Evolutionary conservation across 2,113 vertebrate species (phyloP).

Genomic region (Otocyon megalotis): DNA sequence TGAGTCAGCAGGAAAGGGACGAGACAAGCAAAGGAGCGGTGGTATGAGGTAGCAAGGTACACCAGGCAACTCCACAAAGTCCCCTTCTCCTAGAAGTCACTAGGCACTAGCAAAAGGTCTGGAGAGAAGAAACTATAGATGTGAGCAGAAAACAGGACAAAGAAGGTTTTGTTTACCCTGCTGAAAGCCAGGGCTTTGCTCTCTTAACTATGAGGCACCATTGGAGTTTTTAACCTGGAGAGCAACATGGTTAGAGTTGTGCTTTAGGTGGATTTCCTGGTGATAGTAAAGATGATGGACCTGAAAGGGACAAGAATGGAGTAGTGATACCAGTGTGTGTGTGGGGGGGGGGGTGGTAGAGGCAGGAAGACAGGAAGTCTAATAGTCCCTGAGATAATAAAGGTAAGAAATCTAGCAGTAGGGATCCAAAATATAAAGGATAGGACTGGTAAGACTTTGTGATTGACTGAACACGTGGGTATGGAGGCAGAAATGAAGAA

Average conservation of each 20-base stretch:
- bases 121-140: neutral
- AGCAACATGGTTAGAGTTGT: neutral
- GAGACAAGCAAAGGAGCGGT: neutral
- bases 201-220: neutral
- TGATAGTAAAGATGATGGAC: neutral
- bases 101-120: neutral
- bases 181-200: neutral
- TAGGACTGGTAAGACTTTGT: neutral
- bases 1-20: neutral
- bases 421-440: neutral
- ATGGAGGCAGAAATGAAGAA: neutral
- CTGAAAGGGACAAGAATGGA: neutral
- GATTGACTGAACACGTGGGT: neutral
- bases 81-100: neutral
- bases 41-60: neutral
- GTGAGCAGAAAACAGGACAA: neutral
- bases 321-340: neutral
- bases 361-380: neutral
- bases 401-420: neutral
- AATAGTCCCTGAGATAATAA: neutral
- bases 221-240: neutral
- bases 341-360: too few species aligned
- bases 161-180: neutral
- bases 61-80: neutral
- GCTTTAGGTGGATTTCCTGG: neutral